Evolutionary conservation across 2,888 invertebrate genomes (phyloP), one percentile per base, ranked within the genome.

Genomic region (Latrodectus elegans): DNA sequence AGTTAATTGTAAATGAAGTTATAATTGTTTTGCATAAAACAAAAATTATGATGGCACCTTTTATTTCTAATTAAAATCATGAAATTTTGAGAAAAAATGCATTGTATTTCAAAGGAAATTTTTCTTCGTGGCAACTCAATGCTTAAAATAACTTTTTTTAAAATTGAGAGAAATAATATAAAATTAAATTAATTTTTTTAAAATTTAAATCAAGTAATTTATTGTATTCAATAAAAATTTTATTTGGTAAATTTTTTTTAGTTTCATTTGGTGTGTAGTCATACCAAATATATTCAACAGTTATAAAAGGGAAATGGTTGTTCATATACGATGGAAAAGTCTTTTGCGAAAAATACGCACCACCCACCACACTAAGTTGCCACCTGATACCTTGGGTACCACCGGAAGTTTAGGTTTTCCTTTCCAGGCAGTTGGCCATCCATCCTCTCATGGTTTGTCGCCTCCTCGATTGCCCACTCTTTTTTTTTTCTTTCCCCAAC

Each of bases 401-500:
- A 67, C 81, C 81, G 81, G 81, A 81, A 81, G 81, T 74, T 67
- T 64, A 17, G 26, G 17, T 81, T 73, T 74, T 60, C 60, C 79
- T n/a, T 14, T 38, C 71, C 65, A 38, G 65, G 22, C 68, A 68
- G 68, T 53, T 67, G 68, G 26, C 81, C 71, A 65, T 74, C 73
- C 51, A 64, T 1, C 60, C 60, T 78, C 72, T 78, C 84, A 84
- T 68, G 84, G 65, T 78, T 73, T 84, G 84, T 84, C 84, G 78
- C 84, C 84, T 78, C 73, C 38, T 65, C 64, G 52, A 81, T 74
- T 67, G 52, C 81, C 73, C n/a, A 55, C 67, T 73, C 51, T 67
- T 60, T n/a, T n/a, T 60, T n/a, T 55, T 55, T 55, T 60, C 6
- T 60, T 60, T 60, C 12, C 10, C n/a, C 22, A 67, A n/a, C 15